phyloP scores from a whole-genome alignment of 2,113 vertebrate species.

The Laticauda colubrina region DNA sequence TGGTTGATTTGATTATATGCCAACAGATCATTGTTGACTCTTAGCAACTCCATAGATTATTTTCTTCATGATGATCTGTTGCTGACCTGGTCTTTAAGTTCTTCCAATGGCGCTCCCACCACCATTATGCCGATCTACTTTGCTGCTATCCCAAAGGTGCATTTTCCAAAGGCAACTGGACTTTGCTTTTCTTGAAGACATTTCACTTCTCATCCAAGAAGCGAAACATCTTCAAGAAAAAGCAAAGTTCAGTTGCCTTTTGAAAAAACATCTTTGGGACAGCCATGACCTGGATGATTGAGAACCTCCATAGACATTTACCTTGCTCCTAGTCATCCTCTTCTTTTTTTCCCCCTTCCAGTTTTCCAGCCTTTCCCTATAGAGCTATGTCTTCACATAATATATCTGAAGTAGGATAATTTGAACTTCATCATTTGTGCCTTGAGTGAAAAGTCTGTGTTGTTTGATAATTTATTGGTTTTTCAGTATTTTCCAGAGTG shows the following conservation, averaged over 20 bases:
- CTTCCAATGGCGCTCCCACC: background rate
- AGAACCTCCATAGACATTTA: background rate
- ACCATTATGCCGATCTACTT: background rate
- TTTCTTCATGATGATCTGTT: background rate
- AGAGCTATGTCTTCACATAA: background rate
- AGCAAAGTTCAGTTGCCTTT: background rate
- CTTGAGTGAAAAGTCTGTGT: background rate
- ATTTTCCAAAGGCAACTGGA: background rate
- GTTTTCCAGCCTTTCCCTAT: background rate
- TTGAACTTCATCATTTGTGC: background rate
- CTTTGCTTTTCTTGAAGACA: background rate
- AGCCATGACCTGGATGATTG: background rate
- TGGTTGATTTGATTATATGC: background rate
- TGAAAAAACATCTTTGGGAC: background rate
- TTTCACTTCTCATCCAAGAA: background rate
- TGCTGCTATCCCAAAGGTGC: background rate
- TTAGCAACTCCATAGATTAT: background rate
- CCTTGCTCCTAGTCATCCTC: background rate
- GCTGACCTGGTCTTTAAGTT: background rate
- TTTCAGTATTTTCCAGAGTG: background rate
- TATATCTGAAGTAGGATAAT: background rate
- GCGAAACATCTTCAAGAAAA: background rate
- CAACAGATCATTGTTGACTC: background rate
- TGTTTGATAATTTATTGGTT: background rate
- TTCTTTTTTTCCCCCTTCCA: background rate